Evolutionary conservation across 2,113 vertebrate genomes (phyloP).

Genomic region (chimpanzee (Pan troglodytes)): DNA sequence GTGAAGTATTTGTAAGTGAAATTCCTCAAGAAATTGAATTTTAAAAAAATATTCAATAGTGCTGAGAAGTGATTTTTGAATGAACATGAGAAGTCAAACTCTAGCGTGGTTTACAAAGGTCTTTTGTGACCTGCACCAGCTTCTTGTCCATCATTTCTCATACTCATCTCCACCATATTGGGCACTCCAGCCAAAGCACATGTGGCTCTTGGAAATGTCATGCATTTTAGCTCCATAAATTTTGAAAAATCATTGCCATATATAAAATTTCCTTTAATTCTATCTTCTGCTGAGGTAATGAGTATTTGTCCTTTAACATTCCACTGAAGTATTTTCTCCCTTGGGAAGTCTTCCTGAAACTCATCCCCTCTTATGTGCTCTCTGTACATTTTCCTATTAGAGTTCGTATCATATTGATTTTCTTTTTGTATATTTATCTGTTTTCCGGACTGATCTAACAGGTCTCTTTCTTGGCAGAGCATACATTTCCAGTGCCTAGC

Average conservation of each 20-base stretch:
- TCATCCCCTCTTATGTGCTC: background rate
- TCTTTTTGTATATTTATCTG: background rate
- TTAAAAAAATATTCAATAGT: background rate
- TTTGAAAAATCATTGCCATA: background rate
- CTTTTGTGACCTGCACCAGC: background rate
- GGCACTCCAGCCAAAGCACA: background rate
- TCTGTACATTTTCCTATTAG: background rate
- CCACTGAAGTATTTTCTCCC: background rate
- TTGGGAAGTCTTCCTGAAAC: background rate
- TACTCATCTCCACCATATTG: background rate
- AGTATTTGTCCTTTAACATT: background rate
- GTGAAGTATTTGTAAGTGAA: background rate
- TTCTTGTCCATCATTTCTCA: background rate
- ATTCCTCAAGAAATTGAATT: background rate
- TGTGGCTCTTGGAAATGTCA: background rate
- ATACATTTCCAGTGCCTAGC: background rate
- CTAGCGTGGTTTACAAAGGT: background rate
- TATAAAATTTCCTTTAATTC: background rate
- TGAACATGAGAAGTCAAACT: background rate
- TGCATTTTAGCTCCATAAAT: background rate
- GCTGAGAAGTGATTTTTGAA: background rate
- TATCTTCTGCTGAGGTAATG: background rate
- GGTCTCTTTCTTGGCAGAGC: background rate
- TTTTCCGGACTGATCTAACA: background rate
- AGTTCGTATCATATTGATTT: background rate